These are phyloP conservation scores for Osmerus eperlanus DNA, from an alignment of 2,113 vertebrate genomes.

Conservation along the genomic window DNA sequence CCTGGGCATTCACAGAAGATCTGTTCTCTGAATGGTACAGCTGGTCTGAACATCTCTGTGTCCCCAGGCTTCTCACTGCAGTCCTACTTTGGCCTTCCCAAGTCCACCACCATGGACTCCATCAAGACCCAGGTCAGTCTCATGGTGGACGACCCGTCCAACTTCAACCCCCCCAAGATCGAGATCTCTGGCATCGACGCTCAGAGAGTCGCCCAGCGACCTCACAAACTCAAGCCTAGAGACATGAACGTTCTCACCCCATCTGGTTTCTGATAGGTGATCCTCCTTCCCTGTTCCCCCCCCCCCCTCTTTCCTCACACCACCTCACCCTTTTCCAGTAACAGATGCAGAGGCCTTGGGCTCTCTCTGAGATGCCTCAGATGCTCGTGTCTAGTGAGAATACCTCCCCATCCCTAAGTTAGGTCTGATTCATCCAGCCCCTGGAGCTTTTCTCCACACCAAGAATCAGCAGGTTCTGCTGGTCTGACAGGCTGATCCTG, in stretches of 20 bases:
- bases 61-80: conserved; percentile 79
- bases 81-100: conserved; percentile 84
- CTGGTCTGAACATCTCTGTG: not conserved
- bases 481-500: too few relatives aligned
- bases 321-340: not conserved
- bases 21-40: too few relatives aligned
- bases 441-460: too few relatives aligned
- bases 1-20: too few relatives aligned
- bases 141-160: conserved; percentile 73
- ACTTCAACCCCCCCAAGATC: conserved; percentile 81
- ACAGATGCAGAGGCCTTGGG: too few relatives aligned
- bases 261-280: conserved; percentile 67
- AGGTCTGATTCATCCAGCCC: too few relatives aligned
- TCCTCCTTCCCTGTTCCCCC: not conserved
- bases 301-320: not conserved
- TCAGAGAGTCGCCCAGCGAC: conserved; percentile 69
- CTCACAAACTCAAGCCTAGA: conserved; percentile 80
- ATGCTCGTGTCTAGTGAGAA: too few relatives aligned
- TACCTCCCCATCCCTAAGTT: too few relatives aligned
- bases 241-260: conserved; percentile 78
- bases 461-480: too few relatives aligned
- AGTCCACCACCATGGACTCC: conserved; percentile 86
- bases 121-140: conserved; percentile 81
- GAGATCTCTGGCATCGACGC: conserved; percentile 74
- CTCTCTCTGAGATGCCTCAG: too few relatives aligned